Evolutionary conservation across 2,888 invertebrate genomes (phyloP), one percentile per base, ranked within the genome.

Genomic region (Pachydiplax longipennis): DNA sequence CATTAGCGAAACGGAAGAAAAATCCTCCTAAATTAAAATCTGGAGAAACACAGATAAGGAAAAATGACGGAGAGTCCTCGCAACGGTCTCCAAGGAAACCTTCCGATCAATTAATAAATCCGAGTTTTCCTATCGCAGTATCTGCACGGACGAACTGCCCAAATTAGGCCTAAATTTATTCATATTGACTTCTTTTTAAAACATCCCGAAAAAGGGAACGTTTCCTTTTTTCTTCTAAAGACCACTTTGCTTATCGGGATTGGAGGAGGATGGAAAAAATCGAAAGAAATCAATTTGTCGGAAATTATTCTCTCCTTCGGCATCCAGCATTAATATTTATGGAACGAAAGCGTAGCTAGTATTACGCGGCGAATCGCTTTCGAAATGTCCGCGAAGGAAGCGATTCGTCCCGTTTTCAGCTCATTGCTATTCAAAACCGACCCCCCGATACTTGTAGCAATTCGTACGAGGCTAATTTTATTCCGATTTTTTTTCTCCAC

Each of bases 341-440:
- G 73, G 31, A 73, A 73, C 25, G 25, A 31, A 12, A 31, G 13
- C 15, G 25, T 10, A 8, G 31, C 25, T 73, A 31, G 73, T 31
- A 13, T 31, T 31, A 25, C 25, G 73, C 13, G 73, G 13, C 5
- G 25, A 73, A 73, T 73, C 73, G 12, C 73, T 73, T 73, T 25
- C 13, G 12, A 73, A 73, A 73, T 18, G 31, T 25, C 12, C 25
- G 31, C 3, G 13, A 73, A 73, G 73, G 65, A 65, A 40, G 44
- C 53, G 83, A 83, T 83, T 83, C 83, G 31, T 58, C 58, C 83
- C 65, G 22, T 58, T 83, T 83, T 83, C 18, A 12, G 37, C 87
- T 87, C 87, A 87, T 87, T 87, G 87, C 61, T 65, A 87, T 87
- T 87, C 87, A 61, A 87, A 61, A 87, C 35, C 87, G 8, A 12